phyloP scores from a whole-genome alignment of 2,113 vertebrate species.

The Lichenostomus cassidix region DNA sequence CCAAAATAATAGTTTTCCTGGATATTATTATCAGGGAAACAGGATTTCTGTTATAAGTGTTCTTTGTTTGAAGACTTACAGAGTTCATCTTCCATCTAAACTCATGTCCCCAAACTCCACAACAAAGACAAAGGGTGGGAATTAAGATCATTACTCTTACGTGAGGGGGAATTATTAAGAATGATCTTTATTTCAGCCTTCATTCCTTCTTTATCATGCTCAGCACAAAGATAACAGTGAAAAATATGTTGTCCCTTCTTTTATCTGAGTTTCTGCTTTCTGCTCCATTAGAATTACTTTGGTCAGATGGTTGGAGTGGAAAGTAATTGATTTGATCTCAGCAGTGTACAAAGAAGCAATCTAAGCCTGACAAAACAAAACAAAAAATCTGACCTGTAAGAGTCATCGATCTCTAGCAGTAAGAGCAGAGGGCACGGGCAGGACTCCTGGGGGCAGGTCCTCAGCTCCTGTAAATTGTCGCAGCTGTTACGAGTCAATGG shows the following conservation, averaged over 20 bases:
- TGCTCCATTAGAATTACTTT: constrained; percentile 68
- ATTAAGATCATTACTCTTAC: constrained; percentile 41
- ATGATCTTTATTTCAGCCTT: constrained; percentile 37
- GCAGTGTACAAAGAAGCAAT: constrained; percentile 41
- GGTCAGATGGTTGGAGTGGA: constrained; percentile 49
- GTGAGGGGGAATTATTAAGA: constrained; percentile 46
- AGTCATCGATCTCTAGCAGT: constrained; percentile 54
- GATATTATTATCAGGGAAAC: constrained; percentile 50
- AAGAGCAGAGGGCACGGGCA: constrained; percentile 44
- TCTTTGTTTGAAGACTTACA: constrained; percentile 37
- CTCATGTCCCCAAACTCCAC: constrained; percentile 36
- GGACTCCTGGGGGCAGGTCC: constrained; percentile 49
- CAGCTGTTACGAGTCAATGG: constrained; percentile 43
- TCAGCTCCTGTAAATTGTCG: constrained; percentile 46
- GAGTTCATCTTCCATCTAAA: constrained; percentile 54
- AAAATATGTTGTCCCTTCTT: constrained; percentile 44
- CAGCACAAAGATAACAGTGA: constrained; percentile 43
- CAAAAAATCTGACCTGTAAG: constrained; percentile 68
- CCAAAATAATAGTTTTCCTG: constrained; percentile 69
- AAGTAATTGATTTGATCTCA: constrained; percentile 63
- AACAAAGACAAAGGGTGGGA: constrained; percentile 56
- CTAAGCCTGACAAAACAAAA: constrained; percentile 62
- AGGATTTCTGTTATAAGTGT: constrained; percentile 17
- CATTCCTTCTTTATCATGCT: constrained; percentile 54
- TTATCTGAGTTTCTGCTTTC: constrained; percentile 62